A percentile compares a stretch with the other conserved stretches of the same genome.
Evolutionary conservation across 1,140 invertebrate genomes (phyloP).

Genomic region (Latrodectus geometricus): DNA sequence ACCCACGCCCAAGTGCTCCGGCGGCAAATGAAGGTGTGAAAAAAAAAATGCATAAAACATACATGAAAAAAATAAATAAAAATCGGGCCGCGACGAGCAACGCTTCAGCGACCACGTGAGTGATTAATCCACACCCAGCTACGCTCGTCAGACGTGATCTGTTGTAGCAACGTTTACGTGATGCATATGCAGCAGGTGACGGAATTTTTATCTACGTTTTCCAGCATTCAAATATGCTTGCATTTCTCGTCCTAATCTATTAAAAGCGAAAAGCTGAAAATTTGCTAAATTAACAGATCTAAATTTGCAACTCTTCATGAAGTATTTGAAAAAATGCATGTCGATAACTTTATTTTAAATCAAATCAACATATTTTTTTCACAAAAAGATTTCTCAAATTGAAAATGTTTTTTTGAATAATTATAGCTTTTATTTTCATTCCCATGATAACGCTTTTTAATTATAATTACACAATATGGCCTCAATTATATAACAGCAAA

Average conservation of each 20-base stretch:
- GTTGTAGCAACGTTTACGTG: background rate
- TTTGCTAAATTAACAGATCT: too few relatives aligned
- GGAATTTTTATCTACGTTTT: background rate
- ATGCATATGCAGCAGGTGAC: background rate
- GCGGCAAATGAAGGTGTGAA: slow-evolving; percentile 10
- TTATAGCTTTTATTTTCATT: too few relatives aligned
- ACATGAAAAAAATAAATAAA: background rate
- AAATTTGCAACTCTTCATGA: too few relatives aligned
- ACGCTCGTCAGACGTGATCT: background rate
- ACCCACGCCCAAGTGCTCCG: slow-evolving; percentile 9
- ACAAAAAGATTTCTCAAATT: too few relatives aligned
- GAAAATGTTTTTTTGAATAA: too few relatives aligned
- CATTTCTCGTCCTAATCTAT: background rate
- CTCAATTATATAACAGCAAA: too few relatives aligned
- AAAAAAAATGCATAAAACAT: slow-evolving; percentile 1
- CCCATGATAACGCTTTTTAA: too few relatives aligned
- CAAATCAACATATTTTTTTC: too few relatives aligned
- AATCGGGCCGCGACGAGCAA: slow-evolving; percentile 28
- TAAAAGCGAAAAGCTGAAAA: too few relatives aligned
- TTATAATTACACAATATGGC: too few relatives aligned
- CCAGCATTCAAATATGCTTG: background rate
- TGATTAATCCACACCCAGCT: background rate
- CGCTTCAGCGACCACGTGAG: slow-evolving; percentile 30
- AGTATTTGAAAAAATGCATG: too few relatives aligned
- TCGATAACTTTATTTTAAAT: too few relatives aligned